Conservation (phyloP, 1,140 invertebrate species). For the Calycopis cecrops region DNA sequence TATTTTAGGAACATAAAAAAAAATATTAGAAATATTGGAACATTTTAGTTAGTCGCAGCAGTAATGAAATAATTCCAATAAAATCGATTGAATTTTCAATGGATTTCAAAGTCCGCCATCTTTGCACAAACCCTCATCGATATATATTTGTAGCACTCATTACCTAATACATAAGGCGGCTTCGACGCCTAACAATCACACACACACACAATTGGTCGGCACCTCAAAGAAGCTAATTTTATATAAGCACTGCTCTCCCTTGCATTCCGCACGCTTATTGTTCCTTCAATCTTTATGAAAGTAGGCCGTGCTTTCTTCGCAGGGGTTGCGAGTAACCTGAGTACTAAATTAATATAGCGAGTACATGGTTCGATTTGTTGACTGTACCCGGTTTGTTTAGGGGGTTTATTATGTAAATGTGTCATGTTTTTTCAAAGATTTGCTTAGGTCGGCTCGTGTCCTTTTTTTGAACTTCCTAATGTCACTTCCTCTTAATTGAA, state of each 20-base stretch:
- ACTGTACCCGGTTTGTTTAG: conserved; percentile 55
- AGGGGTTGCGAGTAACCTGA: conserved; percentile 62
- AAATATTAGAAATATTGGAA: no score
- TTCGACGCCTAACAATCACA: conserved; percentile 55
- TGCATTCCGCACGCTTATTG: conserved; percentile 58
- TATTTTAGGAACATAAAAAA: no score
- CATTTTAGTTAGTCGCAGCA: no score
- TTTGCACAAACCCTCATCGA: conserved; percentile 3
- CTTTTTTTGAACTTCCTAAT: conserved; percentile 34
- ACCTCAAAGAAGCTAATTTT: conserved; percentile 72
- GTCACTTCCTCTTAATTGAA: conserved; percentile 20
- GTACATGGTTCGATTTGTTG: conserved; percentile 60
- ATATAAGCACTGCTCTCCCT: conserved; percentile 65
- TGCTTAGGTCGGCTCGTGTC: conserved; percentile 60
- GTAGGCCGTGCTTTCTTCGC: conserved; percentile 56
- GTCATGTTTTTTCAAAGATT: conserved; percentile 45
- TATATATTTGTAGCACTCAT: conserved; percentile 27
- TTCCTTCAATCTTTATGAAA: conserved; percentile 58
- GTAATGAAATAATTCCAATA: no score
- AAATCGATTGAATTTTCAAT: not conserved
- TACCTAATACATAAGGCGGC: conserved; percentile 48
- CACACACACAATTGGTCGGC: conserved; percentile 57
- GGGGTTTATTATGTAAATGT: conserved; percentile 71
- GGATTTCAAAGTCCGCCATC: not conserved
- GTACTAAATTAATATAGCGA: conserved; percentile 68